A percentile compares a stretch with the other conserved stretches of the same genome.
Conservation (phyloP, 2,113 vertebrate species). For the Stercorarius parasiticus region DNA sequence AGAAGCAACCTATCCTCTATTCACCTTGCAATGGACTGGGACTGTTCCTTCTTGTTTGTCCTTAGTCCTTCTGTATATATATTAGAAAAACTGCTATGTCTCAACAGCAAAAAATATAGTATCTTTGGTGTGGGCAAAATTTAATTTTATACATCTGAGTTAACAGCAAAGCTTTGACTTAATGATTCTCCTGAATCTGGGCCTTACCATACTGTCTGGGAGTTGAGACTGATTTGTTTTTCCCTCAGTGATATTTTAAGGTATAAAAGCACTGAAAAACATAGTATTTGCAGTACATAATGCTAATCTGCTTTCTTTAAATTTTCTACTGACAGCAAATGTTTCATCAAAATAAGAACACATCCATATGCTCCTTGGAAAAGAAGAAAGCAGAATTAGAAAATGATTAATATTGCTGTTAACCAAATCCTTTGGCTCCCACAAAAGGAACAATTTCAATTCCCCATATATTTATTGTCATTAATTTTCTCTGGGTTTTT, state of each 20-base stretch:
- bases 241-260: neutral
- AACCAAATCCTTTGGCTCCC: neutral
- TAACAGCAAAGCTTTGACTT: conserved; percentile 14
- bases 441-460: neutral
- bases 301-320: neutral
- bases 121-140: neutral
- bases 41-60: neutral
- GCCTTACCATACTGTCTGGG: neutral
- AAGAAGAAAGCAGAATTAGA: neutral
- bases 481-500: neutral
- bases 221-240: neutral
- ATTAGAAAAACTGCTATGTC: neutral
- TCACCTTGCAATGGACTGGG: neutral
- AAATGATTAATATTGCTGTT: conserved; percentile 30
- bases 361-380: neutral
- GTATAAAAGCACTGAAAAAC: neutral
- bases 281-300: neutral
- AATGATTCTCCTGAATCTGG: neutral
- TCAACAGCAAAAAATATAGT: neutral
- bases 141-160: neutral
- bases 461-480: neutral
- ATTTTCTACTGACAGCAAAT: neutral
- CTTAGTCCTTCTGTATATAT: neutral
- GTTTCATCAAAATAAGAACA: conserved; percentile 12
- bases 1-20: neutral